Evolutionary conservation across 2,113 vertebrate genomes (phyloP).

Genomic region (Ictidomys tridecemlineatus): DNA sequence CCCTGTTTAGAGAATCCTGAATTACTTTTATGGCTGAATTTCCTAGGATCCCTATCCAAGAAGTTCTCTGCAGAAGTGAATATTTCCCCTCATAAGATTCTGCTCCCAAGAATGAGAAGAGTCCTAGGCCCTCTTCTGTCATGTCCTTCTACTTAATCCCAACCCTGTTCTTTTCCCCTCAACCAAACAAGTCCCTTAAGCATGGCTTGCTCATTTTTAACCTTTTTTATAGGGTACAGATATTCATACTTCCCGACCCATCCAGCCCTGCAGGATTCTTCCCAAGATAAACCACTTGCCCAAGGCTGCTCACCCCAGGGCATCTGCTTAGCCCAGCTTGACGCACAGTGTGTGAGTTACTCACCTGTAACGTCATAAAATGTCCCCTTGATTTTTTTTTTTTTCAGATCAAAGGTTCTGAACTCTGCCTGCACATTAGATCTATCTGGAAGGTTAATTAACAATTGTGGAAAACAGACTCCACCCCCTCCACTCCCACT

Average conservation of each 20-base stretch:
- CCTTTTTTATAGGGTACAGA: not conserved
- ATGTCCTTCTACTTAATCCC: not conserved
- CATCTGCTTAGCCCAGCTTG: not conserved
- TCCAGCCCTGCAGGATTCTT: not conserved
- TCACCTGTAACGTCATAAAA: not conserved
- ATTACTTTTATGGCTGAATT: not conserved
- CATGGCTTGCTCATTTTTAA: not conserved
- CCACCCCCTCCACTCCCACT: not conserved
- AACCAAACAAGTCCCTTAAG: not conserved
- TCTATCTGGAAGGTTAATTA: not conserved
- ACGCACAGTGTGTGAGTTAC: not conserved
- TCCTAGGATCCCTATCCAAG: not conserved
- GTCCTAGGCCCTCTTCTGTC: not conserved
- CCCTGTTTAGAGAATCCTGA: not conserved
- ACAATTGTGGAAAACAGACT: not conserved
- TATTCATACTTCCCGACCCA: not conserved
- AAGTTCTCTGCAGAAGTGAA: not conserved
- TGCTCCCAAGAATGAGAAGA: not conserved
- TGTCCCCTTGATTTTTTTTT: not conserved
- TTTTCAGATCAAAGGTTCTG: slow-evolving; percentile 26
- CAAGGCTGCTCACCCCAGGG: not conserved
- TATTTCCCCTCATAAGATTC: not conserved
- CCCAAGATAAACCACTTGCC: not conserved
- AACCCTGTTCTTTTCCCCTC: not conserved
- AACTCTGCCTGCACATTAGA: not conserved